A percentile compares a stretch with the other conserved stretches of the same genome.
Evolutionary conservation across 2,113 vertebrate genomes (phyloP).

Genomic region (Balaenoptera acutorostrata): DNA sequence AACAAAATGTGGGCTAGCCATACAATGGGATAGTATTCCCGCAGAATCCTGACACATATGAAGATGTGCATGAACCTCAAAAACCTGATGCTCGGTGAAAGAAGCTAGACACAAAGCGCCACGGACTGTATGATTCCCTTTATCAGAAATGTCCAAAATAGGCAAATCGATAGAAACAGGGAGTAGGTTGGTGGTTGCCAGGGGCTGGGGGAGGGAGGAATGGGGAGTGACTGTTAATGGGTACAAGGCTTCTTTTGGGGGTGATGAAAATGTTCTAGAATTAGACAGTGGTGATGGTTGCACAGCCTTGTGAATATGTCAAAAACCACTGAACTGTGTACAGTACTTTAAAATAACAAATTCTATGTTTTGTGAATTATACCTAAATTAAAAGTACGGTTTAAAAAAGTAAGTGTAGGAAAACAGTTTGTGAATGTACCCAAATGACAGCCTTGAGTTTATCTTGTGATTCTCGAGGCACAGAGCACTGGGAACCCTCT

Average conservation of each 20-base stretch:
- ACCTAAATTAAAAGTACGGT: not conserved
- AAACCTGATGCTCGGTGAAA: not conserved
- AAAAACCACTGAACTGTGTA: not conserved
- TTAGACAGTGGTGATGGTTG: too few relatives aligned
- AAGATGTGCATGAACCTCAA: accelerated
- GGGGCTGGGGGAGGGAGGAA: not conserved
- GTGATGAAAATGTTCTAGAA: not conserved
- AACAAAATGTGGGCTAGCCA: too few relatives aligned
- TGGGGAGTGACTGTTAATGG: accelerated
- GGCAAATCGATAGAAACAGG: not conserved
- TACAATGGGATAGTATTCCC: accelerated
- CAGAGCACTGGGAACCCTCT: not conserved
- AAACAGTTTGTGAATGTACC: accelerated
- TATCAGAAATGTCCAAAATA: accelerated
- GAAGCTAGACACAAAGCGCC: not conserved
- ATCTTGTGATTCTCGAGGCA: too few relatives aligned
- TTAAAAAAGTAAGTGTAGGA: not conserved
- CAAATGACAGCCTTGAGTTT: not conserved
- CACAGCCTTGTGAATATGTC: accelerated
- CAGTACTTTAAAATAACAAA: not conserved
- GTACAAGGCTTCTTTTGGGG: not conserved
- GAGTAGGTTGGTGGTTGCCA: accelerated
- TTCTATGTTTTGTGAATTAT: not conserved
- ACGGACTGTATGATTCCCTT: accelerated
- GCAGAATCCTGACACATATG: accelerated